Conservation (phyloP, 2,797 vertebrate species). For the Tokudaia muenninki region DNA sequence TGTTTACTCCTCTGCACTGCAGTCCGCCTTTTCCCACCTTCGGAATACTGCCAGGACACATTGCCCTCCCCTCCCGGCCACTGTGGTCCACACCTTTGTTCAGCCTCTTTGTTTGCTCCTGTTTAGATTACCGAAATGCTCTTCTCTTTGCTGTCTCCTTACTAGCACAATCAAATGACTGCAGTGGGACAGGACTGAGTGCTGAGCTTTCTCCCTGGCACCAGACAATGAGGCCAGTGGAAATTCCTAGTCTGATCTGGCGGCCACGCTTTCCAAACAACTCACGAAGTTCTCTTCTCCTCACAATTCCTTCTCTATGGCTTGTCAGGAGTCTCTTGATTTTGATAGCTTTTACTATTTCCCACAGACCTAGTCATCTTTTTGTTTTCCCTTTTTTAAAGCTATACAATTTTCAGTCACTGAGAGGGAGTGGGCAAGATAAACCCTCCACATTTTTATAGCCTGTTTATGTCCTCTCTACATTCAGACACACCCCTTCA, state of each 20-base stretch:
- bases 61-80: background rate
- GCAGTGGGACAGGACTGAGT: constrained; percentile 62
- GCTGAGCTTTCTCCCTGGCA: constrained; percentile 62
- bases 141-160: constrained; percentile 74
- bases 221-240: constrained; percentile 55
- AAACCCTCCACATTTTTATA: constrained; percentile 47
- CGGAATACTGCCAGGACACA: constrained; percentile 68
- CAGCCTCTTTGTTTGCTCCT: constrained; percentile 76
- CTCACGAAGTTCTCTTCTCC: constrained; percentile 59
- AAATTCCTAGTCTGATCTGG: constrained; percentile 56
- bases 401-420: constrained; percentile 24
- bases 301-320: constrained; percentile 37
- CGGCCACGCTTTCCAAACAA: constrained; percentile 61
- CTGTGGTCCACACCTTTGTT: constrained; percentile 73
- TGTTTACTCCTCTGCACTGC: constrained; percentile 43
- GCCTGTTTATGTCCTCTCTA: constrained; percentile 38
- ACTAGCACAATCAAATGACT: constrained; percentile 73
- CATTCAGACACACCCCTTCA: constrained; percentile 17
- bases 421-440: constrained; percentile 22
- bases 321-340: constrained; percentile 40
- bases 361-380: constrained; percentile 26
- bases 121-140: constrained; percentile 71
- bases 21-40: constrained; percentile 77
- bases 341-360: constrained; percentile 53
- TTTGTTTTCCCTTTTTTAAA: background rate